These are phyloP conservation scores for Theretra japonica DNA, from an alignment of 2,888 invertebrate species.

Conservation along the genomic window DNA sequence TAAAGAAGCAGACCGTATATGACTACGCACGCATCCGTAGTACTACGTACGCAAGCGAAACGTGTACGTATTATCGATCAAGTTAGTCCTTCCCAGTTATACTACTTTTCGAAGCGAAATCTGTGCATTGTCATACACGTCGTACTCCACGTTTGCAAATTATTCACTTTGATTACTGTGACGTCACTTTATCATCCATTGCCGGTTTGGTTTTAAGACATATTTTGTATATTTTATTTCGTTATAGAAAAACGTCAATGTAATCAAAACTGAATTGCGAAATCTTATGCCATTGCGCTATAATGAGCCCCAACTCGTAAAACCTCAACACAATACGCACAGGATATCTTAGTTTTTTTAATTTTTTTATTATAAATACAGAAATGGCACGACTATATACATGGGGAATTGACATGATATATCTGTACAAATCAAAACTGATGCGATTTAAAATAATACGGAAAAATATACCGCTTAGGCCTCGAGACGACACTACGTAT, in stretches of 20 bases:
- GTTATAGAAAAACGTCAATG: conserved; percentile 14
- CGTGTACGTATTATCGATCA: neutral
- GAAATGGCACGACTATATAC: conserved; percentile 82
- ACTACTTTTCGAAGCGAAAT: neutral
- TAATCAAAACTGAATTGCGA: conserved; percentile 13
- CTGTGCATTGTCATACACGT: conserved; percentile 2
- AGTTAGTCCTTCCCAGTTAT: neutral
- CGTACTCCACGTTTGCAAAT: neutral
- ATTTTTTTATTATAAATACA: conserved; percentile 62
- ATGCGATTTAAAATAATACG: conserved; percentile 46
- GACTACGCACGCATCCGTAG: neutral
- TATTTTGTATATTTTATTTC: neutral
- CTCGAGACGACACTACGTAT: conserved; percentile 48
- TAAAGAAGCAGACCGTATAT: conserved; percentile 7
- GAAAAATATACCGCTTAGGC: conserved; percentile 55
- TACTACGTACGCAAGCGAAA: neutral
- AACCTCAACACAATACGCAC: conserved; percentile 64
- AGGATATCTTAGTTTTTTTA: conserved; percentile 57
- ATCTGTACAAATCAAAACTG: conserved; percentile 60
- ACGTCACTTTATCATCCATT: conserved; percentile 25
- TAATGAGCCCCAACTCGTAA: conserved; percentile 60
- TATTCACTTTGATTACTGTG: conserved; percentile 1
- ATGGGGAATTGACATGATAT: conserved; percentile 81
- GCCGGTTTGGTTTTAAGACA: neutral
- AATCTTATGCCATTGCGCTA: conserved; percentile 34